Evolutionary conservation across 2,888 invertebrate genomes (phyloP).

Genomic region (Cataglyphis livida): DNA sequence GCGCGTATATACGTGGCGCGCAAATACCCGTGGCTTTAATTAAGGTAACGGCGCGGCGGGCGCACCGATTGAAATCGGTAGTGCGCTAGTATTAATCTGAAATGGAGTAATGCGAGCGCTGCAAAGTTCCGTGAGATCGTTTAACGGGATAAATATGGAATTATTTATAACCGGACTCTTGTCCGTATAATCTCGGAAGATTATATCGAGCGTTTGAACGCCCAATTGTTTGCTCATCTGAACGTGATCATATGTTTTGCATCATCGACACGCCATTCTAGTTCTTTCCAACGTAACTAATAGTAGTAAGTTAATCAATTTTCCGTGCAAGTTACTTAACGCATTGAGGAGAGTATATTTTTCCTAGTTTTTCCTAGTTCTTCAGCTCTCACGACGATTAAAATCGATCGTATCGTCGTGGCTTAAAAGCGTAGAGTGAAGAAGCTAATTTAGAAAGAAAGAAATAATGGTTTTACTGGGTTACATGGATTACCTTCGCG

Average conservation of each 20-base stretch:
- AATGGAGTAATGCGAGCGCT: not conserved
- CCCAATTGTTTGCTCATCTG: not conserved
- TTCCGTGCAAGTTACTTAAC: not conserved
- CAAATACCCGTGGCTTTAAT: constrained; percentile 53
- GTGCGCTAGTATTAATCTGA: constrained; percentile 14
- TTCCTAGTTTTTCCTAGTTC: constrained; percentile 3
- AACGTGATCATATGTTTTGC: not conserved
- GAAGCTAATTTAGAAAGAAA: constrained; percentile 35
- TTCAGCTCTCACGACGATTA: constrained; percentile 24
- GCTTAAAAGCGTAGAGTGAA: constrained; percentile 16
- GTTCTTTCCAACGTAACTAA: not conserved
- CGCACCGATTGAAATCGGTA: constrained; percentile 47
- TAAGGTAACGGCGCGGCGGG: constrained; percentile 50
- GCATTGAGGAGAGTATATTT: not conserved
- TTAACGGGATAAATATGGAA: not conserved
- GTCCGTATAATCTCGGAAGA: not conserved
- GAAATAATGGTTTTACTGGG: constrained; percentile 27
- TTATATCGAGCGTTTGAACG: not conserved
- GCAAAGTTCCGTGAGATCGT: not conserved
- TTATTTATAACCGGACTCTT: not conserved
- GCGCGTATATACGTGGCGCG: constrained; percentile 52
- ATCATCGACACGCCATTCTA: not conserved
- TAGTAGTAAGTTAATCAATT: not conserved
- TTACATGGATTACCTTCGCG: constrained; percentile 26
- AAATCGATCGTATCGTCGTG: constrained; percentile 35